phyloP scores from a whole-genome alignment of 2,113 vertebrate species.

The Aphyosemion australe region DNA sequence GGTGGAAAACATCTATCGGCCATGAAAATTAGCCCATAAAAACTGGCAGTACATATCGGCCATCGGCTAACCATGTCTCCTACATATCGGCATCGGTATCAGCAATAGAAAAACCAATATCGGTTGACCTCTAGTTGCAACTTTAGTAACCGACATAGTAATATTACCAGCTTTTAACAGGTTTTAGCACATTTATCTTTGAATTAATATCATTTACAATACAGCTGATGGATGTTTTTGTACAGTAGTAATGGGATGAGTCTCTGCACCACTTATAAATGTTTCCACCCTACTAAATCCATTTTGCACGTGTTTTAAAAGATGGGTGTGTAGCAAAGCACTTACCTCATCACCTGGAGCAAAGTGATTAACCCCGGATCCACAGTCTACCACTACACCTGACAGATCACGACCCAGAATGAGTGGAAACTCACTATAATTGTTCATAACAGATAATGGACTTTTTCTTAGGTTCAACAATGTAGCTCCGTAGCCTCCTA shows the following conservation, averaged over 20 bases:
- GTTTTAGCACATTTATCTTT: too few relatives aligned
- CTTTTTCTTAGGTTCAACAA: conserved; percentile 86
- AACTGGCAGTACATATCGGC: too few relatives aligned
- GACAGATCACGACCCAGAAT: conserved; percentile 92
- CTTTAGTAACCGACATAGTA: too few relatives aligned
- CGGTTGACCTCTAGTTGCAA: too few relatives aligned
- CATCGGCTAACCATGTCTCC: too few relatives aligned
- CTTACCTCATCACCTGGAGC: conserved; percentile 90
- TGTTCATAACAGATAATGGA: conserved; percentile 78
- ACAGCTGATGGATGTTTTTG: too few relatives aligned
- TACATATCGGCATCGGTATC: too few relatives aligned
- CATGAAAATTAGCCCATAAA: too few relatives aligned
- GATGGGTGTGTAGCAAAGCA: neutral
- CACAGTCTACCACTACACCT: conserved; percentile 91
- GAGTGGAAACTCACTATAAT: conserved; percentile 85
- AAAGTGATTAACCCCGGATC: conserved; percentile 86
- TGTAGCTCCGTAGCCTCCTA: conserved; percentile 89
- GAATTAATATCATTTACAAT: too few relatives aligned
- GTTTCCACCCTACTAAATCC: neutral
- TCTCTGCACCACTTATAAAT: neutral
- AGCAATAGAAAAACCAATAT: too few relatives aligned
- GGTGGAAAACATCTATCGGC: too few relatives aligned
- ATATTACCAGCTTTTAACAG: too few relatives aligned
- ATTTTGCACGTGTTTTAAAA: neutral
- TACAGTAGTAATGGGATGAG: neutral